These are phyloP conservation scores for Acanthosoma haemorrhoidale DNA, from an alignment of 2,888 invertebrate genomes.

Conservation along the genomic window DNA sequence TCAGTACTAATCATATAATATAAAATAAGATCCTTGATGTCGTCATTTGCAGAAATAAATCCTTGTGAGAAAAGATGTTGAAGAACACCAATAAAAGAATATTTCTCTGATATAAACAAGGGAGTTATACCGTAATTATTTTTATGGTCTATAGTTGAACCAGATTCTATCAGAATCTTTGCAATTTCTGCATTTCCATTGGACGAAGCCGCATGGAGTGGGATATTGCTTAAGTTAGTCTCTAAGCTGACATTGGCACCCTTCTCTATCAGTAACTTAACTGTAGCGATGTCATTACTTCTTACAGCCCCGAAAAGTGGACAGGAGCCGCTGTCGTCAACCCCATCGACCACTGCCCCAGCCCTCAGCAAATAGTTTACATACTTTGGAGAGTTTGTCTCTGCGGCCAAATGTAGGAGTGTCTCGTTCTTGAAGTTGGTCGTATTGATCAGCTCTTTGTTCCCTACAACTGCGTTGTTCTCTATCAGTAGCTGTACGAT, in stretches of 20 bases:
- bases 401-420: neutral
- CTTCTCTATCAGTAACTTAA: neutral
- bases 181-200: neutral
- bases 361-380: neutral
- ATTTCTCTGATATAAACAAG: neutral
- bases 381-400: neutral
- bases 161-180: neutral
- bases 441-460: neutral
- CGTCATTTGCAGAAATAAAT: neutral
- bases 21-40: neutral
- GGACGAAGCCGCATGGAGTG: neutral
- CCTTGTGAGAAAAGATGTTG: neutral
- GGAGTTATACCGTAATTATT: neutral
- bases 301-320: neutral
- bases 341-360: neutral
- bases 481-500: neutral
- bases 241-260: neutral
- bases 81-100: neutral
- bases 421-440: neutral
- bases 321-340: neutral
- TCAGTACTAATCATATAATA: neutral
- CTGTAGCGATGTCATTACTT: neutral
- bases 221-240: neutral
- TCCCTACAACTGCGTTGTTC: neutral
- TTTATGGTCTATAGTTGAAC: neutral